phyloP scores from a whole-genome alignment of 1,140 invertebrate species.

The Archegozetes longisetosus region DNA sequence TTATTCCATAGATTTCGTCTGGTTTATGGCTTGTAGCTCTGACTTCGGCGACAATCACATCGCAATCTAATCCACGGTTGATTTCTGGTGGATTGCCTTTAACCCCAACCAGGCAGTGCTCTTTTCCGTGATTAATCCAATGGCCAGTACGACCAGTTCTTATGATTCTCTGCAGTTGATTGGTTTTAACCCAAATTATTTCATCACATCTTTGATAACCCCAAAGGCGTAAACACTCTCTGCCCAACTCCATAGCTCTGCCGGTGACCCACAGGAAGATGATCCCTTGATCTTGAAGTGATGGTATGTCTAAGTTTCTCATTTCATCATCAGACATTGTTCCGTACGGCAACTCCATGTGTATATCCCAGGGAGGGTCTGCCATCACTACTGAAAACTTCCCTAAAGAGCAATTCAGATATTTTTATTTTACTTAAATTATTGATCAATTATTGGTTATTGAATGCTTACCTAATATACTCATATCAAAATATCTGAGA shows the following conservation, averaged over 20 bases:
- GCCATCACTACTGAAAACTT: conserved; percentile 89
- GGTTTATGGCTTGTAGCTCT: conserved; percentile 93
- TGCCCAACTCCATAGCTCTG: conserved; percentile 88
- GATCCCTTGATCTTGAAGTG: conserved; percentile 84
- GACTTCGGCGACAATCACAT: conserved; percentile 95
- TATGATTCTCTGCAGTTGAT: conserved; percentile 92
- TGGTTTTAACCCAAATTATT: conserved; percentile 98
- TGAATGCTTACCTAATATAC: conserved; percentile 76
- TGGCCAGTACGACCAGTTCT: conserved; percentile 89
- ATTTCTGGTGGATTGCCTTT: conserved; percentile 74
- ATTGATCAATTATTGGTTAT: conserved; percentile 34
- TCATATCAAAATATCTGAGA: conserved; percentile 85
- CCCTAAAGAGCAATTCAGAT: neutral
- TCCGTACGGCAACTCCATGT: conserved; percentile 97
- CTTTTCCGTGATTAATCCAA: conserved; percentile 97
- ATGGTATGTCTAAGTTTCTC: conserved; percentile 75
- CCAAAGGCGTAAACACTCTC: conserved; percentile 80
- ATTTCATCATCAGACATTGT: conserved; percentile 98
- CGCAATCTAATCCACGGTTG: conserved; percentile 86
- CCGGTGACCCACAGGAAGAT: conserved; percentile 97
- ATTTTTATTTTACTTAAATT: neutral
- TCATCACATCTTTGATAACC: conserved; percentile 93
- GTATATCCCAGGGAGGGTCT: conserved; percentile 95
- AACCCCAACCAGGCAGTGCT: conserved; percentile 92
- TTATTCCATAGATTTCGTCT: conserved; percentile 84